phyloP scores from a whole-genome alignment of 2,888 invertebrate genomes.

The Serripes groenlandicus region DNA sequence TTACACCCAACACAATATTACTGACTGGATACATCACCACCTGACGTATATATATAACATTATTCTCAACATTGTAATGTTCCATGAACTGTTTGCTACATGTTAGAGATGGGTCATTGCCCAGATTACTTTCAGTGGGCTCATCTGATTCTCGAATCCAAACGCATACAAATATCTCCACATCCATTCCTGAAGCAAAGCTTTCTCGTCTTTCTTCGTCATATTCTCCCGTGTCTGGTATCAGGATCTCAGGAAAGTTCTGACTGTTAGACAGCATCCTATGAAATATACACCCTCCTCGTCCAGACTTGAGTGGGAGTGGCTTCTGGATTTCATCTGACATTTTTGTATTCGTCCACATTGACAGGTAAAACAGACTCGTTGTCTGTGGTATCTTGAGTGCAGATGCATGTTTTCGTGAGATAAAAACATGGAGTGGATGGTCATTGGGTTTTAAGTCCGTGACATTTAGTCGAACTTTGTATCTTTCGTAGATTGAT shows the following conservation, averaged over 20 bases:
- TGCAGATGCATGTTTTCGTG: slow-evolving; percentile 64
- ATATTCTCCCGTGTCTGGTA: slow-evolving; percentile 52
- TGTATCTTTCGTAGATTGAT: slow-evolving; percentile 43
- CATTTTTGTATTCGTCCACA: slow-evolving; percentile 62
- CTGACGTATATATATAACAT: slow-evolving; percentile 68
- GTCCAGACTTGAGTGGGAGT: slow-evolving; percentile 40
- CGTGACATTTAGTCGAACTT: slow-evolving; percentile 54
- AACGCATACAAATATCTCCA: slow-evolving; percentile 54
- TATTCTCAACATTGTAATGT: slow-evolving; percentile 76
- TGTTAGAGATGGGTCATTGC: slow-evolving; percentile 32
- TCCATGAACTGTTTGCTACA: slow-evolving; percentile 71
- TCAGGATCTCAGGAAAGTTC: slow-evolving; percentile 65
- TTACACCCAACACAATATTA: slow-evolving; percentile 76
- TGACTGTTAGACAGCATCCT: slow-evolving; percentile 63
- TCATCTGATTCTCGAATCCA: slow-evolving; percentile 29
- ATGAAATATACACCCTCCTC: slow-evolving; percentile 55
- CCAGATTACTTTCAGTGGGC: neutral
- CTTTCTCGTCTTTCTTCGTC: slow-evolving; percentile 45
- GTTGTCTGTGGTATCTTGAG: slow-evolving; percentile 49
- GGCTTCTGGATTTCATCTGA: slow-evolving; percentile 21
- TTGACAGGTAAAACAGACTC: slow-evolving; percentile 50
- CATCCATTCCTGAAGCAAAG: slow-evolving; percentile 43
- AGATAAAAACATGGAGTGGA: slow-evolving; percentile 74
- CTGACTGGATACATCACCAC: slow-evolving; percentile 73
- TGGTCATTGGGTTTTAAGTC: slow-evolving; percentile 64